Base-by-base conservation (phyloP, 2,113 vertebrate species). In the Caranx melampygus region DNA sequence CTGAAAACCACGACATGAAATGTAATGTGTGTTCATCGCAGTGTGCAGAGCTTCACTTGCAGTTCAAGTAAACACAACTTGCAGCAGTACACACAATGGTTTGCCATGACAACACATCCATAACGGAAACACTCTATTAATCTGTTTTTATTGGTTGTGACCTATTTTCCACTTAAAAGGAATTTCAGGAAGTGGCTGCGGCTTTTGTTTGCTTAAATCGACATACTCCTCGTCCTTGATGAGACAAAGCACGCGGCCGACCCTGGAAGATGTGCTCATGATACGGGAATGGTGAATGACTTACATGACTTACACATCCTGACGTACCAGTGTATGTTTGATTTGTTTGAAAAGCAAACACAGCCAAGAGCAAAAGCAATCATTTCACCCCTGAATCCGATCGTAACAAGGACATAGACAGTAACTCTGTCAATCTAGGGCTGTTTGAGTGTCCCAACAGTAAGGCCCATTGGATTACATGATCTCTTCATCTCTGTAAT, bases 321-420 rank as follows among this genome's bases (percentile, higher is more conserved):
- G 20, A 83, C 66, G 72, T 34, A 42, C 66, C 58, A 42, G 7
- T 6, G 11, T 40, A 40, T 64, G 68, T 80, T 88, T 84, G 67
- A 82, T 75, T 84, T 26, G 26, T 26, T 71, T 71, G 49, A 79
- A 65, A 65, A 57, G 63, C 16, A 52, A 1, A 57, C 0, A 35
- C 42, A 12, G 67, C 70, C 57, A 9, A 42, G 26, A 58, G 59
- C 67, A 35, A 81, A 40, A 62, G 35, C 10, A 42, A 60, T 37
- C 35, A 54, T 75, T 81, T 82, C 26, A 26, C 64, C 35, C 8
- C 61, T 16, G 12, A 82, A 83, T 79, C 55, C 75, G 74, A 89
- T 69, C 66, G 82, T 77, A 77, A 84, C 64, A 60, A 68, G 74
- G 79, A 84, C 86, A 82, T 26, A 79, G 54, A 79, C 75, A 66